A percentile compares a stretch with the other conserved stretches of the same genome.
Conservation (phyloP, 1,140 invertebrate species). For the Drosophila truncata region DNA sequence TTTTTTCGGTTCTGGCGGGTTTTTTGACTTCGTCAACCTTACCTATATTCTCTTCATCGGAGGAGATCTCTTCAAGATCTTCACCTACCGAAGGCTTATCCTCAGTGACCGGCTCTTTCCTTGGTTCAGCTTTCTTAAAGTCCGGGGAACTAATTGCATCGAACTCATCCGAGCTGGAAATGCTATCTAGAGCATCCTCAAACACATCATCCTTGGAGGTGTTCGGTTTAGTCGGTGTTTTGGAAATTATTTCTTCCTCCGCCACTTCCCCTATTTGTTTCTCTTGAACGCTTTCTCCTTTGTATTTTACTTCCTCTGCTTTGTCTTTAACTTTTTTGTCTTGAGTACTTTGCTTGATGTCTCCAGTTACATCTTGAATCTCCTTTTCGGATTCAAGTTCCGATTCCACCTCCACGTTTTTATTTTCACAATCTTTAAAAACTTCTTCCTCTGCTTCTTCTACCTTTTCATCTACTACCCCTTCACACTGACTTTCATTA, state of each 20-base stretch:
- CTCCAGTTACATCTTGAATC: constrained; percentile 3
- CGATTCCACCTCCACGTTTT: constrained; percentile 14
- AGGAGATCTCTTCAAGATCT: constrained; percentile 54
- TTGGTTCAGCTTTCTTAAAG: background rate
- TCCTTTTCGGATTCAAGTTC: constrained; percentile 6
- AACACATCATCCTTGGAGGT: constrained; percentile 47
- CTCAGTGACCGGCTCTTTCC: background rate
- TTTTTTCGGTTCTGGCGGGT: background rate
- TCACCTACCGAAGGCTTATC: constrained; percentile 6
- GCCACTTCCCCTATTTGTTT: background rate
- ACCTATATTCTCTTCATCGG: constrained; percentile 39
- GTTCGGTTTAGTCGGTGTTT: background rate
- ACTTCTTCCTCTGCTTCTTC: constrained; percentile 19
- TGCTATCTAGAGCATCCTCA: constrained; percentile 61
- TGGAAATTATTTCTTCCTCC: background rate
- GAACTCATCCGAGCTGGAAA: constrained; percentile 63
- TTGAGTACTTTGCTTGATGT: background rate
- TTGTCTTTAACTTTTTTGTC: background rate
- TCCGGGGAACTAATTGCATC: constrained; percentile 15
- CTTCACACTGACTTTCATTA: background rate
- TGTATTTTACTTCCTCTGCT: background rate
- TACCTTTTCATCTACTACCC: background rate
- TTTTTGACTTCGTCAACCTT: constrained; percentile 8
- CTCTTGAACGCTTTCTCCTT: background rate
- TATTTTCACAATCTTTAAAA: background rate